Base-by-base conservation (phyloP, 2,888 invertebrate species). In the Spilarctia lutea region DNA sequence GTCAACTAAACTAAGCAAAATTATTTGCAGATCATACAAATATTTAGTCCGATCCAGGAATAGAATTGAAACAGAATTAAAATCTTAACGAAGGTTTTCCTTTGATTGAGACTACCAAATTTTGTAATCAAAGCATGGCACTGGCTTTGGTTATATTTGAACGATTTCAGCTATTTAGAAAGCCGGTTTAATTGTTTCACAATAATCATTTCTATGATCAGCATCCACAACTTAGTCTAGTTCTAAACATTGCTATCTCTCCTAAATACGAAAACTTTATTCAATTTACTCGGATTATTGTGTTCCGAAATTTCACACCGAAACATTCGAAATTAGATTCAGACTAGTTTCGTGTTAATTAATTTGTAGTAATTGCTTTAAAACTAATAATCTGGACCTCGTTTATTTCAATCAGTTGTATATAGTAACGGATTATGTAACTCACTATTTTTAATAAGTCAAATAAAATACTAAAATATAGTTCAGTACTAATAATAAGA, bases 281-380 rank as follows among this genome's bases (percentile, higher is more conserved):
- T 27, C 60, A 60, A 60, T 27, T 60, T 27, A 27, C 60, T 60
- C 60, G 27, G 60, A 60, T 60, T 60, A 60, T 60, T 60, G n/a
- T 60, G 27, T 27, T 60, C 60, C 27, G 60, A 56, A 56, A 56
- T 60, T 60, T 60, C 60, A 60, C 11, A 60, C 60, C n/a, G 27
- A 60, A 60, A 60, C n/a, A 27, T 60, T 60, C 6, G 27, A 60
- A 60, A 60, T 60, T 60, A 60, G 60, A 60, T 27, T 60, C 27
- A 16, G 60, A 60, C 60, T 27, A 60, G 60, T 60, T 60, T 60
- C 56, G 60, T 27, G 60, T 60, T 60, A 60, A 60, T 60, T 60
- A 60, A 27, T 60, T 60, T 60, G 1, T 4, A 27, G 13, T 60
- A 27, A 27, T 60, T 60, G 60, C 27, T 60, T 60, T 60, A 60